Base-by-base conservation (phyloP, 1,140 invertebrate species). In the Hyposmocoma kahamanoa region DNA sequence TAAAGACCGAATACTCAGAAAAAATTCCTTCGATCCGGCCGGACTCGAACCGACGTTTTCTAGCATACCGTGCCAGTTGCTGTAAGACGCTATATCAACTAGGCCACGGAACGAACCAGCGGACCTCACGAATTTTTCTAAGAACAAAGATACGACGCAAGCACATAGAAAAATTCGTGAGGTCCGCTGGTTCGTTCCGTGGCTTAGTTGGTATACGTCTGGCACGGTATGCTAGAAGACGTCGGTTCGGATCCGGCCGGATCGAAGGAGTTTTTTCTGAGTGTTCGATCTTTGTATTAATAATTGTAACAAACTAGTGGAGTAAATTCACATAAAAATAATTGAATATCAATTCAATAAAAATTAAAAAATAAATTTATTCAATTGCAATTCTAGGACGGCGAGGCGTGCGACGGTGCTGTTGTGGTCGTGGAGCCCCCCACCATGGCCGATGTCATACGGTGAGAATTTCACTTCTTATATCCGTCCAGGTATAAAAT, bases 371-470 rank as follows among this genome's bases (percentile, higher is more conserved):
- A 6, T 32, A 21, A 17, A 5, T 24, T 11, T 50, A 18, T 50
- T 17, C 18, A 24, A n/a, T 24, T 47, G 45, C 21, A 18, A 26
- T 24, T 39, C 1, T 63, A 87, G 84, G 84, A 85, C 64, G 81
- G 80, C 68, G 81, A 75, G 50, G 73, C 73, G 68, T 72, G 76
- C 64, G 78, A 78, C 44, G 76, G 71, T 56, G 69, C 61, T 45
- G 69, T 58, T 32, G 55, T 63, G 63, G 72, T 72, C 56, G 72
- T 68, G 62, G 74, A 78, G 57, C 84, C 82, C 46, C 76, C 81
- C 66, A 87, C 83, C 43, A 87, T 87, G 84, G 84, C 84, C 15
- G 84, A 86, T 56, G 83, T 87, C 47, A 84, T 87, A 67, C 69
- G 84, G 84, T 84, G 30, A 60, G 61, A 4, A 20, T 18, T 36